A percentile compares a stretch with the other conserved stretches of the same genome.
Evolutionary conservation across 2,888 invertebrate species (phyloP).

Genomic region (Lissocephala sabroskyi): DNA sequence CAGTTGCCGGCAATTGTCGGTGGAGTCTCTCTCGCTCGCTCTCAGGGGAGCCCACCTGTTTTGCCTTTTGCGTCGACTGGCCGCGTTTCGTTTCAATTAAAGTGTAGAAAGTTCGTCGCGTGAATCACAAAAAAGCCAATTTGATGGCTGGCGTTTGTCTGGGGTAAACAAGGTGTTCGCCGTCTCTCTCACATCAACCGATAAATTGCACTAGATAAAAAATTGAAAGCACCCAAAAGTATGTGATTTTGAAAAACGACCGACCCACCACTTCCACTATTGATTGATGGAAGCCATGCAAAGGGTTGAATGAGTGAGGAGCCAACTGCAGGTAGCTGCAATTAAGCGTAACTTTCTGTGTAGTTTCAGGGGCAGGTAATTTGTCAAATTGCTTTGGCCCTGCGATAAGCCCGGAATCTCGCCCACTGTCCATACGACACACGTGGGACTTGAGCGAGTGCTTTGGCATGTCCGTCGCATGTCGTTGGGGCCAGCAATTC

Average conservation of each 20-base stretch:
- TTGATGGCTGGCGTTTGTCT: conserved; percentile 37
- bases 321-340: too few species aligned
- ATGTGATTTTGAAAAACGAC: conserved; percentile 23
- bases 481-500: too few species aligned
- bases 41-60: conserved; percentile 20
- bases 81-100: conserved; percentile 59
- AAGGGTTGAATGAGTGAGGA: too few species aligned
- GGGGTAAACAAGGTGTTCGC: conserved; percentile 33
- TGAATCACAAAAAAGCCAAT: conserved; percentile 18
- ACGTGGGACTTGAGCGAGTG: too few species aligned
- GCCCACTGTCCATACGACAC: too few species aligned
- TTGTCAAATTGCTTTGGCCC: conserved; percentile 41
- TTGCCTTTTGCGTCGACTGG: conserved; percentile 19
- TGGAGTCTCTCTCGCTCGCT: conserved; percentile 6
- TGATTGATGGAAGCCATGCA: too few species aligned
- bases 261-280: background rate
- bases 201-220: conserved; percentile 44
- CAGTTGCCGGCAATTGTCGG: conserved; percentile 51
- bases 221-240: conserved; percentile 33
- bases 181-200: conserved; percentile 11
- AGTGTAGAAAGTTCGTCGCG: conserved; percentile 24
- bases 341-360: too few species aligned
- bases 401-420: too few species aligned
- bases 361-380: conserved; percentile 32
- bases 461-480: too few species aligned